Evolutionary conservation across 2,888 invertebrate genomes (phyloP).

Genomic region (Entomobrya multifasciata): DNA sequence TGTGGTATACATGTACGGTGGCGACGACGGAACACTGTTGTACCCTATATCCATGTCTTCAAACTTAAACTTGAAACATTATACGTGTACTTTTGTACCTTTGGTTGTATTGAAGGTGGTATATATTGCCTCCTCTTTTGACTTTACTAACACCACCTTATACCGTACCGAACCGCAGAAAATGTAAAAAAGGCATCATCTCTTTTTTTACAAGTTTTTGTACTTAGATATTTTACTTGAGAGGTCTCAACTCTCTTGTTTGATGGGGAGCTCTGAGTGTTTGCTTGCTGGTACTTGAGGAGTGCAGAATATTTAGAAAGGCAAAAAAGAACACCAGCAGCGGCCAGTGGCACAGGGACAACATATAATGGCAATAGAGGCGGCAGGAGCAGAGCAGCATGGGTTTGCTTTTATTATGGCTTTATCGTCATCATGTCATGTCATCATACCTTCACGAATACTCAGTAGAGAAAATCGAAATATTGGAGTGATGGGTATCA

Average conservation of each 20-base stretch:
- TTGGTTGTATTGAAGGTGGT: neutral
- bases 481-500: constrained; percentile 2
- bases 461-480: neutral
- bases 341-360: too few species aligned
- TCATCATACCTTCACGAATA: neutral
- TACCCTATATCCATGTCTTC: too few species aligned
- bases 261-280: too few species aligned
- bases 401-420: neutral
- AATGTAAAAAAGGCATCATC: neutral
- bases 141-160: too few species aligned
- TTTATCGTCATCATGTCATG: neutral
- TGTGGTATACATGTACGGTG: too few species aligned
- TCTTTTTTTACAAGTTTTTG: constrained; percentile 25
- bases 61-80: too few species aligned
- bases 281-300: neutral
- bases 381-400: too few species aligned
- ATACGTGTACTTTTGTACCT: too few species aligned
- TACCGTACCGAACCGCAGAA: too few species aligned
- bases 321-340: neutral
- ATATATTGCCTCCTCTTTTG: neutral
- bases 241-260: too few species aligned
- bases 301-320: neutral
- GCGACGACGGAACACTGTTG: too few species aligned
- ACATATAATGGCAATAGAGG: neutral
- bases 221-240: constrained; percentile 8